phyloP scores from a whole-genome alignment of 1,140 invertebrate genomes.

The Dermatophagoides farinae region DNA sequence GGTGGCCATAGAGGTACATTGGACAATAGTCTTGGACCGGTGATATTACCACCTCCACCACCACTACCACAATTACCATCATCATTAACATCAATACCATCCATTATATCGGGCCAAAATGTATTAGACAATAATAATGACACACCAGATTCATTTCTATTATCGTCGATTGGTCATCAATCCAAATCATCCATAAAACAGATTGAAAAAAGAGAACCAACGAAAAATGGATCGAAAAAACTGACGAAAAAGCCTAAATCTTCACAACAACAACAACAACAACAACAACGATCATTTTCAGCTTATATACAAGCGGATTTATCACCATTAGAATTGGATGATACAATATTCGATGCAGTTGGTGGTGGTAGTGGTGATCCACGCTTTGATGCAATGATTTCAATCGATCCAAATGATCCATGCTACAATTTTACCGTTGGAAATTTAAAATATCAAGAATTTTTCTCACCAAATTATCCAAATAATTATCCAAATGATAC shows the following conservation, averaged over 20 bases:
- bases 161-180: too few species aligned
- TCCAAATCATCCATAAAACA: too few species aligned
- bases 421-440: slow-evolving; percentile 37
- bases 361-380: neutral
- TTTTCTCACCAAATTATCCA: slow-evolving; percentile 52
- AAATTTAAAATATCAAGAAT: slow-evolving; percentile 35
- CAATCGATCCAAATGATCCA: neutral
- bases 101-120: neutral
- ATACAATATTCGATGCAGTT: neutral
- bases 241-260: neutral
- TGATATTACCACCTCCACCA: neutral
- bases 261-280: neutral
- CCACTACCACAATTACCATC: neutral
- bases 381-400: neutral
- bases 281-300: too few species aligned
- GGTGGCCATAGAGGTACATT: neutral
- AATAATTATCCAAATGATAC: slow-evolving; percentile 43
- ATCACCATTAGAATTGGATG: neutral
- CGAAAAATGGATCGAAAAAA: neutral
- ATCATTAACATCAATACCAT: neutral
- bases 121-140: too few species aligned
- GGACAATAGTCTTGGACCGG: neutral
- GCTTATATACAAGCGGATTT: too few species aligned
- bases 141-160: too few species aligned
- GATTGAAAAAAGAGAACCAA: too few species aligned